Evolutionary conservation across 2,113 vertebrate genomes (phyloP).

Genomic region (Glaucidium brasilianum): DNA sequence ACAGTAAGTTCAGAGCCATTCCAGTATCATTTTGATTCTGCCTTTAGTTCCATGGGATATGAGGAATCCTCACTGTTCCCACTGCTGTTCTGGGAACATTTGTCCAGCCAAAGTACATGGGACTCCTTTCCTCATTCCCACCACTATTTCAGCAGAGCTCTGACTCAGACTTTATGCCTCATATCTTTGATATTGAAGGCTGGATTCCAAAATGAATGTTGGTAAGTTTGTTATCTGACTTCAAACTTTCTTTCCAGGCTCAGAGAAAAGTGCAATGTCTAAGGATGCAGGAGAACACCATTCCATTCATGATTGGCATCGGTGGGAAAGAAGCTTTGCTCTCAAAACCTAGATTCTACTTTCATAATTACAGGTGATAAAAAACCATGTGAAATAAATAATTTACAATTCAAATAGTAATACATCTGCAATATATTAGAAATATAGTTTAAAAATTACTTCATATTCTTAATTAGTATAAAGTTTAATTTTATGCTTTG

Average conservation of each 20-base stretch:
- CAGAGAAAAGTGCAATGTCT: neutral
- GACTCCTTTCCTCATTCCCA: neutral
- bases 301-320: neutral
- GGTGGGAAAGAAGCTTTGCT: neutral
- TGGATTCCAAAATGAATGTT: neutral
- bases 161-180: neutral
- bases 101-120: neutral
- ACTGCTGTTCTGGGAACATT: neutral
- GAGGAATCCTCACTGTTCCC: neutral
- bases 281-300: neutral
- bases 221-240: neutral
- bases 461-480: constrained; percentile 24
- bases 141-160: neutral
- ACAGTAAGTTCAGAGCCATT: neutral
- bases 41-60: neutral
- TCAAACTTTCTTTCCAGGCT: neutral
- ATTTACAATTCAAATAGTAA: constrained; percentile 28
- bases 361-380: constrained; percentile 25
- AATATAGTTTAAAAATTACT: constrained; percentile 38
- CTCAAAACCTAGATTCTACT: neutral
- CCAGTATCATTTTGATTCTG: neutral
- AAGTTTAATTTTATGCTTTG: constrained; percentile 5
- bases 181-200: neutral
- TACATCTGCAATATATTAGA: constrained; percentile 30
- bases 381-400: constrained; percentile 24